Base-by-base conservation (phyloP, 2,113 vertebrate species). In the Chlorodrepanis virens region DNA sequence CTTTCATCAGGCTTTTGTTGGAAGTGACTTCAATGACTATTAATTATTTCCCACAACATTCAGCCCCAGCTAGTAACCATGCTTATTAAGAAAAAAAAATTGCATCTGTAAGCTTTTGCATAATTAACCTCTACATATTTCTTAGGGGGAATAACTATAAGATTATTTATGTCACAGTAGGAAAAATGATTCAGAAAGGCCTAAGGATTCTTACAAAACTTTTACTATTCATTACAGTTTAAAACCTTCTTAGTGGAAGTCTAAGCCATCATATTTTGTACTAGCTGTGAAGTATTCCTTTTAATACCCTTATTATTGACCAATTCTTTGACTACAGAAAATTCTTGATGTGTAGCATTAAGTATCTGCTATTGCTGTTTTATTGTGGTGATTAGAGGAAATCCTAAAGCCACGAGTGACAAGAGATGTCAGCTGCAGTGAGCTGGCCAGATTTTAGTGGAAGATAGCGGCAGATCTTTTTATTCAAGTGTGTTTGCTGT, bases 71-170 rank as follows among this genome's bases (percentile, higher is more conserved):
- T 52, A 79, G 68, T 91, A 95, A 95, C 35, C 21, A 94, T 88
- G 45, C 52, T 92, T 96, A 93, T 96, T 87, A 91, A 93, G 90
- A 47, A 54, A 85, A 71, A 39, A 69, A 72, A 91, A 24, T 3
- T 59, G 33, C 33, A 78, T 35, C 80, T 96, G 60, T 88, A 90
- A 81, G 71, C 33, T 91, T 96, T 79, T 93, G 57, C 42, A 95
- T 97, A 96, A 97, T 98, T 96, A 97, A 96, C 69, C 28, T 72
- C 81, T 89, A 83, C 69, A 94, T 97, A 97, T 97, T 95, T 92
- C 70, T 96, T 96, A 94, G 68, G 5, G 54, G 71, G 52, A 92
- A 96, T 95, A 95, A 91, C 89, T 96, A 79, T 44, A 70, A 20
- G 67, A 91, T 96, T 95, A 97, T 96, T 97, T 97, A 95, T 93